Percentiles rank a stretch among this genome's conserved stretches.
phyloP scores from a whole-genome alignment of 2,113 vertebrate genomes.

The Melospiza melodia region DNA sequence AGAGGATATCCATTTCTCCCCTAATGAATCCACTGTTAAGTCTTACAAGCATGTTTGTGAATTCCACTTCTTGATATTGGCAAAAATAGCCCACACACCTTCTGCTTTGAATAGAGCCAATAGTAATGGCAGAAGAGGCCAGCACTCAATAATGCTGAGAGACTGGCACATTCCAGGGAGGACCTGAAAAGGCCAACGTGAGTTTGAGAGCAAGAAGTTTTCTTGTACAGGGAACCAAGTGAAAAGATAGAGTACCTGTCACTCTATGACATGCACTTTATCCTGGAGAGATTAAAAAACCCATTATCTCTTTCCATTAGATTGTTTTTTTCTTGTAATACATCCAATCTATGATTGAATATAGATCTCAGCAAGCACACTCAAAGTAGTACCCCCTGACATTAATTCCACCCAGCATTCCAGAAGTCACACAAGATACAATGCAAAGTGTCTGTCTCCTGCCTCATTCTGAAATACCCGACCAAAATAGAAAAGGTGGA shows the following conservation, averaged over 20 bases:
- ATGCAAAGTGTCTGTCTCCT: not conserved
- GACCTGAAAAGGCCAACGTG: not conserved
- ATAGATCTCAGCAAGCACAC: not conserved
- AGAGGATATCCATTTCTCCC: not conserved
- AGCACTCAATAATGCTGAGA: not conserved
- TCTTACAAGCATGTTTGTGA: not conserved
- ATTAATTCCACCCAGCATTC: not conserved
- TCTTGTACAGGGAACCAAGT: not conserved
- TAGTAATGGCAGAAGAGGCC: not conserved
- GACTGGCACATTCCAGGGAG: not conserved
- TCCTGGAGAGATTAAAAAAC: not conserved
- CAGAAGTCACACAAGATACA: not conserved
- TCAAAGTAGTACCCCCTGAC: not conserved
- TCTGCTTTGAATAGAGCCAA: not conserved
- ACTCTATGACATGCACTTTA: not conserved
- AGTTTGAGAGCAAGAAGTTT: not conserved
- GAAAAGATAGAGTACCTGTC: not conserved
- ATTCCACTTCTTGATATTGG: not conserved
- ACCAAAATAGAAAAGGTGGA: not conserved
- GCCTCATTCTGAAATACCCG: not conserved
- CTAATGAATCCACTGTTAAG: not conserved
- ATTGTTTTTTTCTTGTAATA: not conserved
- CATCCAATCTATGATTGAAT: not conserved
- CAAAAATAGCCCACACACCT: not conserved
- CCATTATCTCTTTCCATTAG: not conserved